Conservation (phyloP, 2,888 invertebrate species). For the Gari tellinella region DNA sequence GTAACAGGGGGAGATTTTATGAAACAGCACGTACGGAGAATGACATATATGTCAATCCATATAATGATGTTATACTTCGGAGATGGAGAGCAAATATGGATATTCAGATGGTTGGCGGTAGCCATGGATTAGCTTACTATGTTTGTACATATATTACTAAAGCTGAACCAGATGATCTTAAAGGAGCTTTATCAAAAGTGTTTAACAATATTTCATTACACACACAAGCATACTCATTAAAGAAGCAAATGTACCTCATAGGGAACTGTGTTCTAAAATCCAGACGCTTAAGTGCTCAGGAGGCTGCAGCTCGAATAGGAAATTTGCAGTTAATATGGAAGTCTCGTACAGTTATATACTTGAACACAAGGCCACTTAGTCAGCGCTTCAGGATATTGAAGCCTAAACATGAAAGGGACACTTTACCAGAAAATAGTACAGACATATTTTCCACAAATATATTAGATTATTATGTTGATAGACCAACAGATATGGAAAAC, state of each 20-base stretch:
- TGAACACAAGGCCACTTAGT: no score
- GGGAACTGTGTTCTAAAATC: slow-evolving; percentile 24
- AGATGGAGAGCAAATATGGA: slow-evolving; percentile 36
- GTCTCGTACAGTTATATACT: slow-evolving; percentile 3
- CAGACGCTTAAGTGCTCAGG: slow-evolving; percentile 17
- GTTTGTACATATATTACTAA: no score
- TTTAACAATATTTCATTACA: neutral
- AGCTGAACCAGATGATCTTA: slow-evolving; percentile 24
- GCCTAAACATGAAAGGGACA: no score
- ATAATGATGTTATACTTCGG: slow-evolving; percentile 23
- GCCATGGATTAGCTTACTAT: no score
- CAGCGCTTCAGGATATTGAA: no score
- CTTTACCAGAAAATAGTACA: slow-evolving; percentile 8
- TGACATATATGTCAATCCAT: slow-evolving; percentile 10
- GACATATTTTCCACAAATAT: slow-evolving; percentile 21
- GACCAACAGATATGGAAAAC: slow-evolving; percentile 24
- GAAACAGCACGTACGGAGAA: slow-evolving; percentile 23
- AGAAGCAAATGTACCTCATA: neutral
- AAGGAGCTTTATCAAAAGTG: slow-evolving; percentile 6
- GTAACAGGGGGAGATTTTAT: slow-evolving; percentile 17
- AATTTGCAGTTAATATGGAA: neutral
- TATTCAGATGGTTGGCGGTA: no score
- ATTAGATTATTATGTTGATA: slow-evolving; percentile 16
- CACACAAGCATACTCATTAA: neutral
- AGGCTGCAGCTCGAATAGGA: slow-evolving; percentile 26